phyloP scores from a whole-genome alignment of 1,140 invertebrate genomes.

The Drosophila azteca region DNA sequence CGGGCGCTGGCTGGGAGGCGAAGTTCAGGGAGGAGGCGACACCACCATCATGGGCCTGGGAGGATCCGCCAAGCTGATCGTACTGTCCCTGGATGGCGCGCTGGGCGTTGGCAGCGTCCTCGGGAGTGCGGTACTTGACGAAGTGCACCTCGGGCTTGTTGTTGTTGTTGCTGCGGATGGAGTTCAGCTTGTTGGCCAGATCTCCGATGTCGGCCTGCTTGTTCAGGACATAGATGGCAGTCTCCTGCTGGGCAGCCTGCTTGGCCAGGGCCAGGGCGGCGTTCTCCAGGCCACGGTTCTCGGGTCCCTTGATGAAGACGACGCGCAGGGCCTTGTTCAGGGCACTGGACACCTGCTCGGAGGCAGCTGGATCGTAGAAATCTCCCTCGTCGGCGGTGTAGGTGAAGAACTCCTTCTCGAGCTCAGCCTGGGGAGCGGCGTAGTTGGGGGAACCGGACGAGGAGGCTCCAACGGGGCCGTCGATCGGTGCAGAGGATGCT shows the following conservation, averaged over 20 bases:
- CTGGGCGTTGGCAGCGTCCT: conserved; percentile 64
- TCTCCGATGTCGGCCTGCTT: conserved; percentile 72
- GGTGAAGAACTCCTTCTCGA: conserved; percentile 57
- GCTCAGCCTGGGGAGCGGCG: conserved; percentile 57
- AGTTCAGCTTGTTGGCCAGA: conserved; percentile 67
- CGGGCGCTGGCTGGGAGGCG: conserved; percentile 45
- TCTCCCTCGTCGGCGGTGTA: conserved; percentile 61
- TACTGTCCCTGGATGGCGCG: conserved; percentile 59
- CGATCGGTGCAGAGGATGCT: conserved; percentile 17
- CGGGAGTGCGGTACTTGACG: conserved; percentile 65
- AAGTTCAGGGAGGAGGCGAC: conserved; percentile 64
- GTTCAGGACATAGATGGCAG: conserved; percentile 76
- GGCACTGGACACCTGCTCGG: conserved; percentile 34
- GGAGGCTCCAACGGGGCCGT: conserved; percentile 34
- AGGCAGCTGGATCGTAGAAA: conserved; percentile 52
- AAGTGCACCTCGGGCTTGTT: conserved; percentile 71
- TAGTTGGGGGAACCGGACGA: conserved; percentile 52
- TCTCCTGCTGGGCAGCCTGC: conserved; percentile 68
- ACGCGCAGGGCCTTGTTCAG: conserved; percentile 49
- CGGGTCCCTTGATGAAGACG: conserved; percentile 59
- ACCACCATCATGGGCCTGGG: conserved; percentile 53
- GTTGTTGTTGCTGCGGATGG: conserved; percentile 57
- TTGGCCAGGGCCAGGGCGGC: conserved; percentile 56
- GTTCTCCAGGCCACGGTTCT: conserved; percentile 48
- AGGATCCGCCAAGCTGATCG: conserved; percentile 57